Evolutionary conservation across 2,113 vertebrate genomes (phyloP).

Genomic region (Seriola aureovittata): DNA sequence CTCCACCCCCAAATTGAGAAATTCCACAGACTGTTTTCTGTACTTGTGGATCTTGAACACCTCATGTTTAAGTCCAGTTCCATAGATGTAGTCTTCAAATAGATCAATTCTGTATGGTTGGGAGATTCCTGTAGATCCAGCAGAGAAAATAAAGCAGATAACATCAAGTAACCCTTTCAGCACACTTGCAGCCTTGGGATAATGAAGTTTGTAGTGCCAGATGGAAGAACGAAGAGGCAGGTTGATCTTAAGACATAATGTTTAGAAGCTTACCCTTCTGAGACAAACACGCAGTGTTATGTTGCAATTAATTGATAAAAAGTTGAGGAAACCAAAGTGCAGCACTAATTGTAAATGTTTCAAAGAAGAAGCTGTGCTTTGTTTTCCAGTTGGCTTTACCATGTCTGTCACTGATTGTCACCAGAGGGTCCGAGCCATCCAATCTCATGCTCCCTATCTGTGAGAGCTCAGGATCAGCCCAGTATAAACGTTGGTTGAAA

Average conservation of each 20-base stretch:
- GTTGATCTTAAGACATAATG: conserved; percentile 10
- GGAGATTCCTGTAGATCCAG: conserved; percentile 87
- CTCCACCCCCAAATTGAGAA: conserved; percentile 88
- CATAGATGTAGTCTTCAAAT: conserved; percentile 98
- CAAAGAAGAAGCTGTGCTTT: conserved; percentile 32
- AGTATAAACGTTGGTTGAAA: conserved; percentile 95
- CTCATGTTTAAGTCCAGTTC: conserved; percentile 93
- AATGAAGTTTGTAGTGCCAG: conserved; percentile 8
- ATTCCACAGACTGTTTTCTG: conserved; percentile 89
- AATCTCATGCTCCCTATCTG: conserved; percentile 93
- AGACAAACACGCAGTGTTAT: conserved; percentile 27
- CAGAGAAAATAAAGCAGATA: conserved; percentile 13
- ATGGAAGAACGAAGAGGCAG: neutral
- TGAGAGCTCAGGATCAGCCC: conserved; percentile 97
- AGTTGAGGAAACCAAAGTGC: conserved; percentile 25
- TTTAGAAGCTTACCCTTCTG: conserved; percentile 16
- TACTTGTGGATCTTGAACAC: conserved; percentile 95
- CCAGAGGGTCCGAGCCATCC: conserved; percentile 91
- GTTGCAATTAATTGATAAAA: conserved; percentile 54
- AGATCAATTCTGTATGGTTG: conserved; percentile 96
- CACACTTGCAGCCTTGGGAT: conserved; percentile 7
- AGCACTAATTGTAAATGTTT: conserved; percentile 5
- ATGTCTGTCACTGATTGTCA: conserved; percentile 91
- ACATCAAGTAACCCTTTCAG: conserved; percentile 2
- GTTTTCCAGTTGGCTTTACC: conserved; percentile 81